phyloP scores from a whole-genome alignment of 2,888 invertebrate species.

The Lepidochrysops patricia region DNA sequence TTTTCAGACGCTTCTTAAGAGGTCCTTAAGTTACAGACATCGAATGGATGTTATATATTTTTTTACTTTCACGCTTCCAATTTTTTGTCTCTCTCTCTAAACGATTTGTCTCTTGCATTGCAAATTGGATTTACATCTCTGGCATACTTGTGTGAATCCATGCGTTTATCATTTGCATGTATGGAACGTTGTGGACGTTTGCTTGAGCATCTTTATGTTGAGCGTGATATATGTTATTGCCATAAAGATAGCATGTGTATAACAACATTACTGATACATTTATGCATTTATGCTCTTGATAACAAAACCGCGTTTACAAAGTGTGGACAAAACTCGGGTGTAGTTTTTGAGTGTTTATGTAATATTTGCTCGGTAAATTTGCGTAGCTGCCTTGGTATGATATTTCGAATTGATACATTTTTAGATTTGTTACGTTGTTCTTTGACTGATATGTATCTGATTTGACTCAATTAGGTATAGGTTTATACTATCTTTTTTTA shows the following conservation, averaged over 20 bases:
- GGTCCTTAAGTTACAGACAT: too few relatives aligned
- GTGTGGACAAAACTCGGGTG: not conserved
- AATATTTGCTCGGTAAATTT: constrained; percentile 1
- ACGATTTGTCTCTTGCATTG: not conserved
- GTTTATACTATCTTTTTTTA: not conserved
- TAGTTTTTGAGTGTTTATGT: not conserved
- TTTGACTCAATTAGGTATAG: not conserved
- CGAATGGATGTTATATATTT: too few relatives aligned
- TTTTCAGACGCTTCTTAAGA: not conserved
- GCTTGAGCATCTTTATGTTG: not conserved
- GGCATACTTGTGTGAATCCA: not conserved
- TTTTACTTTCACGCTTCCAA: too few relatives aligned
- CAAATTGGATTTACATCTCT: not conserved
- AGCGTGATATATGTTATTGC: constrained; percentile 4
- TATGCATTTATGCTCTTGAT: constrained; percentile 5
- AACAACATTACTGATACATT: constrained; percentile 11
- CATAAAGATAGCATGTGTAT: constrained; percentile 5
- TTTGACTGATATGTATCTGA: too few relatives aligned
- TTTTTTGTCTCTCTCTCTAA: not conserved
- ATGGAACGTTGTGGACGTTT: not conserved
- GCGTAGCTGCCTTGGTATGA: not conserved
- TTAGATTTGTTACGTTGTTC: not conserved
- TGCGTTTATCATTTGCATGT: not conserved
- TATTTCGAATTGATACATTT: not conserved
- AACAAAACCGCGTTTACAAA: not conserved